phyloP scores from a whole-genome alignment of 2,113 vertebrate species.

The Indri indri region DNA sequence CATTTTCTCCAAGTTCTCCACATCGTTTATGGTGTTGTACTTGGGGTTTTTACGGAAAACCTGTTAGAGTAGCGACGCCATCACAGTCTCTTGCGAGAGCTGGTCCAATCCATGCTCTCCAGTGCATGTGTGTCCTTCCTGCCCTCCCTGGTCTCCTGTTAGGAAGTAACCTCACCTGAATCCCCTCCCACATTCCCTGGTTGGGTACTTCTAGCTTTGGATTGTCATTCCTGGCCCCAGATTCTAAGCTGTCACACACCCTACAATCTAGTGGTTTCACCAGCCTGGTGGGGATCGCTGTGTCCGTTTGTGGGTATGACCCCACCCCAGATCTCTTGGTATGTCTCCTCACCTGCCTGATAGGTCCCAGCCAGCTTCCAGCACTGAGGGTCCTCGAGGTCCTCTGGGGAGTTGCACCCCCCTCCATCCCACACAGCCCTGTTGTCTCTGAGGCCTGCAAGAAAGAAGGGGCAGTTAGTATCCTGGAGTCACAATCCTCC shows the following conservation, averaged over 20 bases:
- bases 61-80: not conserved
- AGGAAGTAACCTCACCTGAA: not conserved
- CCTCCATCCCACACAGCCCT: conserved; percentile 26
- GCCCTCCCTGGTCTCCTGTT: not conserved
- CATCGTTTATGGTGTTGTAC: not conserved
- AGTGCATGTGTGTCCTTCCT: not conserved
- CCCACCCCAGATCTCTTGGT: not conserved
- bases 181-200: not conserved
- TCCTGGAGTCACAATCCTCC: accelerated
- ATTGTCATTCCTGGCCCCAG: not conserved
- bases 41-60: not conserved
- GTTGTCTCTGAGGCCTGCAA: not conserved
- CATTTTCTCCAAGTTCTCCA: not conserved
- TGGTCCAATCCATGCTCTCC: not conserved
- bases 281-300: not conserved
- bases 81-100: not conserved
- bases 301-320: accelerated
- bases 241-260: not conserved
- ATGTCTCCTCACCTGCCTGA: not conserved
- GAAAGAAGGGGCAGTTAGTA: not conserved
- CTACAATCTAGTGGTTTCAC: not conserved
- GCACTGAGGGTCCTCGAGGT: accelerated
- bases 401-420: not conserved
- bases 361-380: accelerated
- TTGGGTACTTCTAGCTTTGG: accelerated